These are phyloP conservation scores for Lepilemur septentrionalis DNA, from an alignment of 2,797 vertebrate species.

Conservation along the genomic window DNA sequence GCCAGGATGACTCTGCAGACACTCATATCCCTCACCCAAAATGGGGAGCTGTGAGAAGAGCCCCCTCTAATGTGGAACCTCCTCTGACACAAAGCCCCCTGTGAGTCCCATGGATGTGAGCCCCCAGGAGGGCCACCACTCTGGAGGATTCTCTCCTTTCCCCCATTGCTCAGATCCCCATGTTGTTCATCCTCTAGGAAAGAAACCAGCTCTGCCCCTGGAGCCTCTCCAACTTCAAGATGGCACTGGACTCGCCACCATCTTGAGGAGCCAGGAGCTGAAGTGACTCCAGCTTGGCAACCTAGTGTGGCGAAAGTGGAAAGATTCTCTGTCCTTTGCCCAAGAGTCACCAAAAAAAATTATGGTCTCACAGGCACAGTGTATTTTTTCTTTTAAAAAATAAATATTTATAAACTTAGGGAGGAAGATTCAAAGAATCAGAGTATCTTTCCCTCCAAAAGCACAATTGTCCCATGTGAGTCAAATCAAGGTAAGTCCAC, in stretches of 20 bases:
- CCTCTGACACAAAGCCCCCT: not conserved
- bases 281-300: not conserved
- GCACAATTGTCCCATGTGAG: conserved; percentile 73
- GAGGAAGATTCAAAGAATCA: conserved; percentile 79
- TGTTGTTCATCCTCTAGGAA: not conserved
- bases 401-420: conserved; percentile 88
- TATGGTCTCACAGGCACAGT: conserved; percentile 68
- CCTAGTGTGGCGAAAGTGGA: not conserved
- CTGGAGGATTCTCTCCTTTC: not conserved
- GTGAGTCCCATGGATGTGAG: not conserved
- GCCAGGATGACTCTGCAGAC: not conserved
- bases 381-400: conserved; percentile 83
- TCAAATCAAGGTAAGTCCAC: conserved; percentile 80
- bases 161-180: not conserved
- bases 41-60: not conserved
- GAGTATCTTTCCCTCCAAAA: conserved; percentile 77
- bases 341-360: conserved; percentile 25
- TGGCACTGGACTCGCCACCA: not conserved
- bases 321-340: conserved; percentile 42
- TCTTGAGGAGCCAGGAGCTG: conserved; percentile 13
- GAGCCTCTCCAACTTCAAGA: not conserved
- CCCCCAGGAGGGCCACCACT: not conserved
- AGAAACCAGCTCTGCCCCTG: not conserved
- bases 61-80: not conserved
- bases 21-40: not conserved